phyloP scores from a whole-genome alignment of 2,888 invertebrate genomes.

The Spodoptera exigua region DNA sequence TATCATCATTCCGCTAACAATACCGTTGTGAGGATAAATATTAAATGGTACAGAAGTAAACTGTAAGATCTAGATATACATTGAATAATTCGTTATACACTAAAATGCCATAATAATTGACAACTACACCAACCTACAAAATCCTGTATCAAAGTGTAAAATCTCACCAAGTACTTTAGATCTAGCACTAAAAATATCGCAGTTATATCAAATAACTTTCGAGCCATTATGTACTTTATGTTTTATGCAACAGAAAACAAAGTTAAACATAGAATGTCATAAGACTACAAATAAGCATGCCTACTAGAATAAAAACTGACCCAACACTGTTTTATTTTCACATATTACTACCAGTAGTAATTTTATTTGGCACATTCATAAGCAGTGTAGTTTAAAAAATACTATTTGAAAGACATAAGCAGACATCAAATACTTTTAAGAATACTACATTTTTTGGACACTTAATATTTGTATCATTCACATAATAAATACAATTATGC shows the following conservation, averaged over 20 bases:
- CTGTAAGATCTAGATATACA: too few relatives aligned
- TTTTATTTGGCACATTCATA: constrained; percentile 27
- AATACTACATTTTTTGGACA: not conserved
- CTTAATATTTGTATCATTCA: constrained; percentile 7
- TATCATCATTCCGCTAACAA: too few relatives aligned
- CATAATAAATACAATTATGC: constrained; percentile 4
- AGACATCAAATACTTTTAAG: constrained; percentile 1
- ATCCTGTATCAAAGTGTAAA: constrained; percentile 10
- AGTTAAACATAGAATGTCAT: constrained; percentile 16
- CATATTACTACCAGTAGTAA: not conserved
- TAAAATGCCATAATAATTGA: not conserved
- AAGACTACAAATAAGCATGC: not conserved
- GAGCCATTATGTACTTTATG: constrained; percentile 5
- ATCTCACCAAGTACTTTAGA: constrained; percentile 4
- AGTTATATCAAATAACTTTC: constrained; percentile 27
- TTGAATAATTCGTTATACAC: constrained; percentile 13
- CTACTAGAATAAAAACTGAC: too few relatives aligned
- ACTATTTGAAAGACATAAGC: constrained; percentile 20
- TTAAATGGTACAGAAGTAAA: too few relatives aligned
- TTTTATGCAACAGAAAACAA: constrained; percentile 1
- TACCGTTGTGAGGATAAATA: too few relatives aligned
- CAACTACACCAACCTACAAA: constrained; percentile 9
- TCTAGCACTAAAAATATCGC: not conserved
- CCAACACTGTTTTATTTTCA: too few relatives aligned
- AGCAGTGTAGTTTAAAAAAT: constrained; percentile 7